Evolutionary conservation across 2,113 vertebrate genomes (phyloP), one percentile per base, ranked within the genome.

Genomic region (Danio rerio): DNA sequence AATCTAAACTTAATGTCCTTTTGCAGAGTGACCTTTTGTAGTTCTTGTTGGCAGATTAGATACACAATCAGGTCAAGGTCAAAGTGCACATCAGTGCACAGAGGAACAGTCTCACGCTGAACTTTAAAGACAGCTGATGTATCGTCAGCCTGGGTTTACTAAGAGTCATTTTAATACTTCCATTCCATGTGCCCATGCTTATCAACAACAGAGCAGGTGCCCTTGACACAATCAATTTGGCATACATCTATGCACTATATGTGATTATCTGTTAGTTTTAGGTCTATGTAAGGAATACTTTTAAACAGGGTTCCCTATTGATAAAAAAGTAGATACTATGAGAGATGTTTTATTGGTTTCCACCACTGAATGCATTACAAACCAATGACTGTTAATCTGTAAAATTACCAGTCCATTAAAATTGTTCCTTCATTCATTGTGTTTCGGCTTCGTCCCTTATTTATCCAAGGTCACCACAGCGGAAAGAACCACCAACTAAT

Each of bases 11-110:
- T n/a, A 7, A 43, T 6, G 2, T 63, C n/a, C 45, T 62, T 65
- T 40, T 31, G 4, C 18, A 70, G 43, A 69, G 47, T 66, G 18
- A 49, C n/a, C 42, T 56, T 7, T 43, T 47, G 7, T 11, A 49
- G 71, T n/a, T 53, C 16, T 5, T 63, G 78, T 77, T 71, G 55
- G 79, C 79, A 78, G 70, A 49, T 77, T 59, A 18, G 10, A 71
- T 71, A 45, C 31, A 11, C 31, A 31, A 75, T 40, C 40, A 53
- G 31, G 43, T 69, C 53, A 77, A 59, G 55, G 74, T 62, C 42
- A 84, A 70, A 77, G 72, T 50, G 80, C 52, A 49, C 10, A 63
- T 53, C n/a, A 55, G 52, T 55, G 62, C 20, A 55, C 53, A 52
- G 4, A 0, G 15, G 59, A 31, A 16, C n/a, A 66, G 43, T 42